Percentiles rank a stretch among this genome's conserved stretches.
phyloP scores from a whole-genome alignment of 2,113 vertebrate genomes.

The Actenoides hombroni region DNA sequence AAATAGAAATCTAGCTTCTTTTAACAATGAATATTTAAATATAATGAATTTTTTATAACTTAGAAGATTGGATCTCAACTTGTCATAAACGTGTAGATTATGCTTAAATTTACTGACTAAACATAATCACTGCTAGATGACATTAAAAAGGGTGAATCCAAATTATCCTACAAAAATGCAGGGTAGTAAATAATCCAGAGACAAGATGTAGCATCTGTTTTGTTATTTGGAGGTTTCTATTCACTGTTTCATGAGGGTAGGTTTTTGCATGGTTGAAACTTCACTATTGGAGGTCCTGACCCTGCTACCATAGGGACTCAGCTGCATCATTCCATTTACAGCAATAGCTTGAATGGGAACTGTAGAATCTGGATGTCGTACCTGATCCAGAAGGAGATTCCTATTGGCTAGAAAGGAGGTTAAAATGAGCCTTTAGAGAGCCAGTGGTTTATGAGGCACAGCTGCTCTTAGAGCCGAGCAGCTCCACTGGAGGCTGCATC shows the following conservation, averaged over 20 bases:
- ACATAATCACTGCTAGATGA: constrained; percentile 16
- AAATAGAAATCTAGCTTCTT: constrained; percentile 8
- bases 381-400: not conserved
- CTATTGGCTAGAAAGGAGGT: not conserved
- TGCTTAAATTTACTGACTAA: constrained; percentile 61
- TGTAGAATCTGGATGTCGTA: not conserved
- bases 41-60: constrained; percentile 46
- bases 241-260: not conserved
- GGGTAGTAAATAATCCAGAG: not conserved
- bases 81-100: constrained; percentile 43
- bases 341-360: not conserved
- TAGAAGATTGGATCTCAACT: constrained; percentile 15
- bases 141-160: not conserved
- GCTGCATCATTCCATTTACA: not conserved
- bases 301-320: not conserved
- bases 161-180: not conserved
- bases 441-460: not conserved
- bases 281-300: not conserved
- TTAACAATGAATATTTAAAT: constrained; percentile 63
- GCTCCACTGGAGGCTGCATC: not conserved
- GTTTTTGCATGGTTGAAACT: not conserved
- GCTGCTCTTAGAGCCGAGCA: not conserved
- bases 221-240: not conserved
- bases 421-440: not conserved
- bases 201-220: not conserved